Conservation (phyloP, 2,797 vertebrate species). For the Emydoidea blandingii region DNA sequence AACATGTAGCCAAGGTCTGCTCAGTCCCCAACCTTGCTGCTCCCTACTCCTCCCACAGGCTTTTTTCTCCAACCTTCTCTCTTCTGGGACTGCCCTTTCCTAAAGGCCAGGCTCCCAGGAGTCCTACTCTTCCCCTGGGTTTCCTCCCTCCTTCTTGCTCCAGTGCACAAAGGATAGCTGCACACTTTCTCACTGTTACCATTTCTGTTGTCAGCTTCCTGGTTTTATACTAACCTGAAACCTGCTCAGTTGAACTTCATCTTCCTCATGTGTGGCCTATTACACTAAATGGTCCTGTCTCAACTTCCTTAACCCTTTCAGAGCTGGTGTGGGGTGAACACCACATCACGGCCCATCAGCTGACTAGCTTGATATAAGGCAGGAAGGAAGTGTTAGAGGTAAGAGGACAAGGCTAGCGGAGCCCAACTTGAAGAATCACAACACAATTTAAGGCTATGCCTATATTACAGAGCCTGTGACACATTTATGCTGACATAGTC, state of each 20-base stretch:
- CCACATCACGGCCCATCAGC: not conserved
- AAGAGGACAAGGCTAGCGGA: not conserved
- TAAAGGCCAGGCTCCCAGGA: not conserved
- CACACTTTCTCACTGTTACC: not conserved
- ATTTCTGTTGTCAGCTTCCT: not conserved
- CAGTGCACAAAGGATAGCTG: not conserved
- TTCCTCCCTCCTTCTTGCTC: not conserved
- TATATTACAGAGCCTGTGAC: not conserved
- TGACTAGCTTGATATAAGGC: not conserved
- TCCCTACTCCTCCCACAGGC: not conserved
- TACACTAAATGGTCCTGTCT: not conserved
- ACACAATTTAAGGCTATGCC: not conserved
- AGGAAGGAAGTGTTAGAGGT: not conserved
- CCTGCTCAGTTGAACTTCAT: not conserved
- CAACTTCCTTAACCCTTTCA: not conserved
- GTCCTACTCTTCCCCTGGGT: not conserved
- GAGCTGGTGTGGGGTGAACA: not conserved
- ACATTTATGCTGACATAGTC: not conserved
- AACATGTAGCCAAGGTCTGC: not conserved
- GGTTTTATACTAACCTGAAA: not conserved
- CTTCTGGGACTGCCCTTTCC: not conserved
- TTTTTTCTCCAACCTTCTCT: not conserved
- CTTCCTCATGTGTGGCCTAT: not conserved
- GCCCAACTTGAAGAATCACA: not conserved
- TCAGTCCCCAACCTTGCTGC: not conserved